Base-by-base conservation (phyloP, 1,140 invertebrate species). In the Hycleus cichorii region DNA sequence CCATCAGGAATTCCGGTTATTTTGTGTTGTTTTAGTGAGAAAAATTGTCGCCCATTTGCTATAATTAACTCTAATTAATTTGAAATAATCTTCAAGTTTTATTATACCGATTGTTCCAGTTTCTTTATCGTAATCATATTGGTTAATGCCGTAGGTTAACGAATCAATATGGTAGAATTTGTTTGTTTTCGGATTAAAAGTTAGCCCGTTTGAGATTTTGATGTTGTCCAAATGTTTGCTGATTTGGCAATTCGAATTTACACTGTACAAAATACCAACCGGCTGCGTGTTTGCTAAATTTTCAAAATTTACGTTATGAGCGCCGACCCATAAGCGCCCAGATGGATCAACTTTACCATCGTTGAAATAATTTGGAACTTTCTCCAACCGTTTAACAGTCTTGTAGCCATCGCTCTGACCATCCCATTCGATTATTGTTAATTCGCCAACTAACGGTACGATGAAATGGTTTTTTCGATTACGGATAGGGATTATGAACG, bases 291-390 rank as follows among this genome's bases (percentile, higher is more conserved):
- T 7, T 32, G 2, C 32, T 5, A 32, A 4, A 32, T 32, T 32
- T 7, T 32, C 32, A 32, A 32, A 32, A 32, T 32, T 32, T 4
- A 32, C 4, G 3, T 5, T 4, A 32, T 32, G 32, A 1, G 32
- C 32, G 58, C 63, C 63, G 24, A 58, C 60, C 81, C 86, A 91
- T 4, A 94, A 74, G 44, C 89, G 76, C 25, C 91, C 91, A 6
- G 66, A 70, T 0, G 83, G 79, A 73, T 94, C 91, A 59, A 84
- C 86, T 75, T 94, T 95, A 9, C 83, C 91, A 72, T 94, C 91
- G 67, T 94, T 94, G 60, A 89, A 83, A 62, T 88, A 77, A 63
- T 32, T 32, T 32, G 32, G 32, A 32, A 32, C 4, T 32, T 32
- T 4, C 7, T 32, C 4, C 4, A 32, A 7, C 2, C 7, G 4